A percentile compares a stretch with the other conserved stretches of the same genome.
These are phyloP conservation scores for Centropyge bicolor DNA, from an alignment of 2,797 vertebrate species.

Conservation along the genomic window DNA sequence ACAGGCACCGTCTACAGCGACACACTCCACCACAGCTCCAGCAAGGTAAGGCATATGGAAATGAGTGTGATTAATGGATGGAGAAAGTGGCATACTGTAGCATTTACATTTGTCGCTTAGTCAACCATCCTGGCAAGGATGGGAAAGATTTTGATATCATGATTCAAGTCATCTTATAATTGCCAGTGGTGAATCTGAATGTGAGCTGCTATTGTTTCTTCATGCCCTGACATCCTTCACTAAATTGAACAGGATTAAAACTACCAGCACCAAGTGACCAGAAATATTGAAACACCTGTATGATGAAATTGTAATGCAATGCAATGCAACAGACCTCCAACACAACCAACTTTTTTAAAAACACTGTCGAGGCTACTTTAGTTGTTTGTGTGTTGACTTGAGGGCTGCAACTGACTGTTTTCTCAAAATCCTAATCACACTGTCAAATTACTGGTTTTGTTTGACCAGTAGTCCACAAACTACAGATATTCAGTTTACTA, in stretches of 20 bases:
- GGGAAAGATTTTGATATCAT: neutral
- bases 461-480: neutral
- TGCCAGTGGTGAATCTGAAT: neutral
- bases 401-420: neutral
- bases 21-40: conserved; percentile 90
- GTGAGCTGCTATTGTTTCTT: conserved; percentile 2
- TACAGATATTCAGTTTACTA: neutral
- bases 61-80: neutral
- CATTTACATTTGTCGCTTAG: conserved; percentile 2
- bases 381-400: neutral
- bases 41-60: conserved; percentile 83
- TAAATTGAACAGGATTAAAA: neutral
- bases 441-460: neutral
- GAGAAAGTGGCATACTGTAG: neutral
- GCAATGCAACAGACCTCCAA: neutral
- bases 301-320: conserved; percentile 32
- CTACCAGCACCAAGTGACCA: neutral
- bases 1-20: conserved; percentile 89
- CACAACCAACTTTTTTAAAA: neutral
- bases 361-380: neutral
- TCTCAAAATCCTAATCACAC: neutral
- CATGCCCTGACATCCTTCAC: neutral
- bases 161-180: neutral
- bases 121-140: neutral
- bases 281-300: neutral